phyloP scores from a whole-genome alignment of 1,140 invertebrate genomes.

The Copidosoma floridanum region DNA sequence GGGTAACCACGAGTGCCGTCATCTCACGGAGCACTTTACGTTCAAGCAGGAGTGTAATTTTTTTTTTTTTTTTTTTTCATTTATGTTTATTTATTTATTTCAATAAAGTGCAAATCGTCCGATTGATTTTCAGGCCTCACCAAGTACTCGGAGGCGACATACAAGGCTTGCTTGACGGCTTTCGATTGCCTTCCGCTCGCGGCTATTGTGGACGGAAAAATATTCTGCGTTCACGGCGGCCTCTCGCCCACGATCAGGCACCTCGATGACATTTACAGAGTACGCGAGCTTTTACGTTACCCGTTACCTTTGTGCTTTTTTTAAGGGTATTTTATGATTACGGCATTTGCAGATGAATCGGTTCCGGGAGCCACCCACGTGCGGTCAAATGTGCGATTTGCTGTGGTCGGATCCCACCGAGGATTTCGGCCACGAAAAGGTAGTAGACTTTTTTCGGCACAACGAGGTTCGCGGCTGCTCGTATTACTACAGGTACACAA shows the following conservation, averaged over 20 bases:
- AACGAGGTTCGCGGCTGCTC: slow-evolving; percentile 99
- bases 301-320: not conserved
- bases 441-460: slow-evolving; percentile 98
- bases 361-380: slow-evolving; percentile 99
- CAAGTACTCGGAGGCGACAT: slow-evolving; percentile 99
- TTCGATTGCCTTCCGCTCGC: slow-evolving; percentile 99
- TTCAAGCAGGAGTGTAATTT: slow-evolving; percentile 99
- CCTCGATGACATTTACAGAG: slow-evolving; percentile 97
- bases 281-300: slow-evolving; percentile 43
- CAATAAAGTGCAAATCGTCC: not conserved
- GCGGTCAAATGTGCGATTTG: slow-evolving; percentile 99
- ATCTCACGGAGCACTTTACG: slow-evolving; percentile 99
- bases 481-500: slow-evolving; percentile 94
- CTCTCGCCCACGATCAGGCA: slow-evolving; percentile 99
- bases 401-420: slow-evolving; percentile 98
- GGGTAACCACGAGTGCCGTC: slow-evolving; percentile 99
- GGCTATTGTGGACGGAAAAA: slow-evolving; percentile 99
- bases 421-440: slow-evolving; percentile 99
- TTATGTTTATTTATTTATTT: not conserved
- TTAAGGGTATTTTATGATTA: too few relatives aligned
- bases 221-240: slow-evolving; percentile 99
- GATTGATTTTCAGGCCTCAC: slow-evolving; percentile 79
- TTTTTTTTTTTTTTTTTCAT: not conserved
- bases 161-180: slow-evolving; percentile 99
- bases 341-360: slow-evolving; percentile 95